phyloP scores from a whole-genome alignment of 2,888 invertebrate species.

The Ceraclea dissimilis region DNA sequence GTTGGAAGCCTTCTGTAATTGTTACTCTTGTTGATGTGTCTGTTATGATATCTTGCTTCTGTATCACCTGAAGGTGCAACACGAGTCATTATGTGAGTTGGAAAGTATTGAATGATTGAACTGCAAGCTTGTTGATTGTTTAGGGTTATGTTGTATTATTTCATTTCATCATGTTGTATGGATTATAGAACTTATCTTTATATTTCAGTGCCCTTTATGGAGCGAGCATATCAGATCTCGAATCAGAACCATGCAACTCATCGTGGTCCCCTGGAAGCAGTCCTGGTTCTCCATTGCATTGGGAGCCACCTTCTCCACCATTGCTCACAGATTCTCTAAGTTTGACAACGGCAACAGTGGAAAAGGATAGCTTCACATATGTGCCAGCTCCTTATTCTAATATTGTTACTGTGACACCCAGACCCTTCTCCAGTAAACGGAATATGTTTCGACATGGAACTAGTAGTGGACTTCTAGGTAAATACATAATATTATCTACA shows the following conservation, averaged over 20 bases:
- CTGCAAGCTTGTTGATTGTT: too few species aligned
- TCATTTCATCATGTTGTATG: too few species aligned
- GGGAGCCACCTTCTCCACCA: constrained; percentile 9
- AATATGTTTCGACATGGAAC: constrained; percentile 38
- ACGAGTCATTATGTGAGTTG: too few species aligned
- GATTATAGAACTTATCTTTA: too few species aligned
- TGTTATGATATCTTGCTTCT: too few species aligned
- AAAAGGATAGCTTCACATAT: not conserved
- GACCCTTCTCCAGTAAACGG: constrained; percentile 30
- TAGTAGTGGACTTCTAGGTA: constrained; percentile 47
- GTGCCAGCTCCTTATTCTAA: constrained; percentile 14
- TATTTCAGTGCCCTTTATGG: constrained; percentile 54
- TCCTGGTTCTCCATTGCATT: constrained; percentile 28
- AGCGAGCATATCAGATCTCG: constrained; percentile 8
- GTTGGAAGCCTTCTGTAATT: too few species aligned
- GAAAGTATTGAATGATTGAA: too few species aligned
- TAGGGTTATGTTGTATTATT: too few species aligned
- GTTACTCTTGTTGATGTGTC: too few species aligned
- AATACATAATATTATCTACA: constrained; percentile 29
- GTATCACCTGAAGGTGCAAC: too few species aligned
- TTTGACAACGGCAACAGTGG: not conserved
- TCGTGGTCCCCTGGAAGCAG: constrained; percentile 28
- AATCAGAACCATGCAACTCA: constrained; percentile 26
- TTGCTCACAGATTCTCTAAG: not conserved
- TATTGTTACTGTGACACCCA: constrained; percentile 36